Base-by-base conservation (phyloP, 2,888 invertebrate genomes). In the Petrophora chlorosata region DNA sequence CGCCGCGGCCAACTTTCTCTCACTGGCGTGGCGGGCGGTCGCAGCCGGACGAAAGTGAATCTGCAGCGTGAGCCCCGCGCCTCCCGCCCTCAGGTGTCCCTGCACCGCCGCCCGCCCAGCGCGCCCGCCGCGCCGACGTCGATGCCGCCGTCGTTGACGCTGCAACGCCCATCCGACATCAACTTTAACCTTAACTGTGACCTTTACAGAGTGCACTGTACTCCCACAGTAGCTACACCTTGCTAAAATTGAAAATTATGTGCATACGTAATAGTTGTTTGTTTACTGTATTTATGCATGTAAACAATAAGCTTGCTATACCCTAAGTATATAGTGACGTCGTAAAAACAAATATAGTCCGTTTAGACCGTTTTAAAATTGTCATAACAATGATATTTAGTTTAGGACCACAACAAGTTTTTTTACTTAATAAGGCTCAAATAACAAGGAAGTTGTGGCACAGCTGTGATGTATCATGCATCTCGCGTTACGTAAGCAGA, bases 1-100 rank as follows among this genome's bases (percentile, higher is more conserved):
- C 90, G 79, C 78, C 82, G 82, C 90, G 89, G 78, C 83, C 82
- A 86, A 90, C 90, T 91, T 91, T 91, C 91, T 90, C 91, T 87
- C 81, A 91, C 90, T 90, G 90, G 86, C 87, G 82, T 80, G 81
- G 82, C 83, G 79, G 76, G 79, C 82, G 81, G 73, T 72, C 79
- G 85, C 80, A 79, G 81, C 73, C 83, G 82, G 84, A 87, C 89
- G 90, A 90, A 90, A 90, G 89, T 90, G 90, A 90, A 89, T 90
- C 87, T 88, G 88, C 87, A 86, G 79, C 79, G 79, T 63, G 74
- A 76, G 72, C 70, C 76, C 76, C 75, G 67, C 73, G 70, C 73
- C 66, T 65, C 53, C 53, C 73, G 72, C 70, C 70, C 69, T 68
- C 75, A 72, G 75, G 79, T 79, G 73, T 69, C 80, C 74, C 79